phyloP scores from a whole-genome alignment of 2,797 vertebrate genomes.

The Allobates femoralis region DNA sequence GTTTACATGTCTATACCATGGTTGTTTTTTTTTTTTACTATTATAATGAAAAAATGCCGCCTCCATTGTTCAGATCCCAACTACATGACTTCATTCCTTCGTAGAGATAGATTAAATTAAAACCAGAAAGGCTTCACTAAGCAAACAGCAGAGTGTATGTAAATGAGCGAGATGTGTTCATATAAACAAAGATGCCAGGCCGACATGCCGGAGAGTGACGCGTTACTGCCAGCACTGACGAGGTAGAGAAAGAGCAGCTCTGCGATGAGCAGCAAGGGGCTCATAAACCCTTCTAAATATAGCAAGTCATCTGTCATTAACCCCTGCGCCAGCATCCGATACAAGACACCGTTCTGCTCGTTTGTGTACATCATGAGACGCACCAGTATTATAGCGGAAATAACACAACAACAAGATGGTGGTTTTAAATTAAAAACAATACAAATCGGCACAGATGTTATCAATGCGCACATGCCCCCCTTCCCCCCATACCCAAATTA shows the following conservation, averaged over 20 bases:
- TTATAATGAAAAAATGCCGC: not conserved
- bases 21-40: no score
- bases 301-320: conserved; percentile 44
- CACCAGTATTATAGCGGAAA: not conserved
- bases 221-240: conserved; percentile 36
- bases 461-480: not conserved
- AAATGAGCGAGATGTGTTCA: conserved; percentile 34
- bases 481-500: not conserved
- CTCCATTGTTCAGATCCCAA: not conserved
- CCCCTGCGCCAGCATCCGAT: not conserved
- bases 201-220: conserved; percentile 33
- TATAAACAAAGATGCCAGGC: conserved; percentile 40
- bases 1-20: not conserved
- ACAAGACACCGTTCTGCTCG: not conserved
- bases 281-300: conserved; percentile 51
- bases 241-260: conserved; percentile 42
- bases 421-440: no score
- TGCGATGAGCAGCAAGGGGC: conserved; percentile 41
- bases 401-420: not conserved
- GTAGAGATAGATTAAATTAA: conserved; percentile 25
- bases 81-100: not conserved
- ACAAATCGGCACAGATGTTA: not conserved
- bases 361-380: not conserved
- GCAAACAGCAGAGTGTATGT: conserved; percentile 40
- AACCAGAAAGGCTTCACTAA: conserved; percentile 20